These are phyloP conservation scores for Protobothrops mucrosquamatus DNA, from an alignment of 2,113 vertebrate genomes.

Conservation along the genomic window DNA sequence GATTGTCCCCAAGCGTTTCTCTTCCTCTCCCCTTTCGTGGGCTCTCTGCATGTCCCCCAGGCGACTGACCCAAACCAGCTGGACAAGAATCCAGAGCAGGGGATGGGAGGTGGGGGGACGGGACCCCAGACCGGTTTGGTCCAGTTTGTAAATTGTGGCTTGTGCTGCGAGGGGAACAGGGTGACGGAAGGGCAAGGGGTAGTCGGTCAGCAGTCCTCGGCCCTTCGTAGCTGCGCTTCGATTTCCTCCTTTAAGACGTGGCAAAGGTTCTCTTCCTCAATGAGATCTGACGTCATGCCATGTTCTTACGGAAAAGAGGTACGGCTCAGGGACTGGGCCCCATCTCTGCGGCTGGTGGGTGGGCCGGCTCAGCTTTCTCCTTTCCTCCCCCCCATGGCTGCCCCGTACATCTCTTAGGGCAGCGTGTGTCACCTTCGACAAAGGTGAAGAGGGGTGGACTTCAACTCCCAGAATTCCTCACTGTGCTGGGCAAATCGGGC, in stretches of 20 bases:
- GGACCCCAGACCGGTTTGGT: neutral
- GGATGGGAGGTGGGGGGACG: neutral
- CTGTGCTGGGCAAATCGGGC: no score
- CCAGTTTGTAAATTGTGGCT: neutral
- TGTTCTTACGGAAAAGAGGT: neutral
- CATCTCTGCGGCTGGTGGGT: neutral
- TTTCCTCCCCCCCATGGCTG: neutral
- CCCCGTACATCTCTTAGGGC: neutral
- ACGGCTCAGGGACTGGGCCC: neutral
- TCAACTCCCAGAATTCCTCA: no score
- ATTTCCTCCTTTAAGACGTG: neutral
- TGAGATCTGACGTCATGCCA: neutral
- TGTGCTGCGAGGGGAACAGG: neutral
- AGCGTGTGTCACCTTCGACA: rapidly evolving
- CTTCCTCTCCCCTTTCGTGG: neutral
- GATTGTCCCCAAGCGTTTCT: neutral
- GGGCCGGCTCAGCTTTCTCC: no score
- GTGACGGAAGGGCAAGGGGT: neutral
- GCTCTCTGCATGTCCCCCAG: neutral
- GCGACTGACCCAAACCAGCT: neutral
- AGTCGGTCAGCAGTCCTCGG: neutral
- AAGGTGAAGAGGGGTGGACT: no score
- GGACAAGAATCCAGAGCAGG: neutral
- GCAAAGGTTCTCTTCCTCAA: neutral
- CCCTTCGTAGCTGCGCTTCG: neutral